phyloP scores from a whole-genome alignment of 2,113 vertebrate species.

The Tragelaphus imberbis region DNA sequence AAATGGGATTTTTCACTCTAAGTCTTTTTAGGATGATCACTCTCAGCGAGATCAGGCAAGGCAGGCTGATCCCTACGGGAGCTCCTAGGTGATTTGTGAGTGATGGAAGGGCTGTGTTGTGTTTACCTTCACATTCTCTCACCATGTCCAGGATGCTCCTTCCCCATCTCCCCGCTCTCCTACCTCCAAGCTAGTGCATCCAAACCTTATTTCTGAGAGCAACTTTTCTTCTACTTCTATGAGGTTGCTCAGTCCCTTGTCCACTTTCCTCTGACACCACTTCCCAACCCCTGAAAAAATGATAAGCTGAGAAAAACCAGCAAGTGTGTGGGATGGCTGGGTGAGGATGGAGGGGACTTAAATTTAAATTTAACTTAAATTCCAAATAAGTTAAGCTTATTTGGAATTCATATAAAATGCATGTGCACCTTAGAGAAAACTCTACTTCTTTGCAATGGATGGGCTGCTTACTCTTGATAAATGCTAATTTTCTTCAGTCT shows the following conservation, averaged over 20 bases:
- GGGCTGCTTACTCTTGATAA: neutral
- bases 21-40: neutral
- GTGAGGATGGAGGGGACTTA: neutral
- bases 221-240: neutral
- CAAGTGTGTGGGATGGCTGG: neutral
- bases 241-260: neutral
- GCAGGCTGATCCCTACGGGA: neutral
- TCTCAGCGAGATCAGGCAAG: too few species aligned
- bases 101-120: neutral
- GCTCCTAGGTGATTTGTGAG: accelerated
- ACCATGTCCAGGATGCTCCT: too few species aligned
- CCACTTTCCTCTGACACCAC: neutral
- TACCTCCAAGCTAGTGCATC: accelerated
- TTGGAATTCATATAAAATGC: neutral
- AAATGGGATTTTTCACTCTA: neutral
- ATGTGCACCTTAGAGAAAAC: neutral
- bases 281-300: neutral
- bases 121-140: neutral
- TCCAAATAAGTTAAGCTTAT: neutral
- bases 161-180: neutral
- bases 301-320: neutral
- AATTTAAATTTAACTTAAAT: neutral
- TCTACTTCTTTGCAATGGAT: neutral
- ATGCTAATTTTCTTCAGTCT: neutral
- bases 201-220: neutral